A percentile compares a stretch with the other conserved stretches of the same genome.
These are phyloP conservation scores for Vanessa cardui DNA, from an alignment of 2,888 invertebrate species.

Conservation along the genomic window DNA sequence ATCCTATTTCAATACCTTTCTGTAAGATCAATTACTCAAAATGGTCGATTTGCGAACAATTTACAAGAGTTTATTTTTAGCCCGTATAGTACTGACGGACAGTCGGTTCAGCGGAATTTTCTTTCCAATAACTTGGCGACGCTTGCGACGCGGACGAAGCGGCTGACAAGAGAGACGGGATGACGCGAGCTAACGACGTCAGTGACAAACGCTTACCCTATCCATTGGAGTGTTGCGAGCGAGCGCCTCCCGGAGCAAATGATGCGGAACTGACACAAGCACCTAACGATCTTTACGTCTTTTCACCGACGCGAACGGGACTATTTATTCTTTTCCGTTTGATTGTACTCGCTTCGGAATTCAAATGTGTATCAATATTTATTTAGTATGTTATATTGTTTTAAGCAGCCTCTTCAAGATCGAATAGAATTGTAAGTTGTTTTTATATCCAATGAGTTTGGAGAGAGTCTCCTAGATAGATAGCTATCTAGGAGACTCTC, in stretches of 20 bases:
- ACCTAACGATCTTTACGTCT: conserved; percentile 65
- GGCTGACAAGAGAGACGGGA: conserved; percentile 45
- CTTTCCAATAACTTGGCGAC: conserved; percentile 59
- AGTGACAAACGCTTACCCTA: conserved; percentile 44
- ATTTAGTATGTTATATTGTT: background rate
- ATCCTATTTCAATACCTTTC: no score
- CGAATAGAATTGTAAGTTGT: background rate
- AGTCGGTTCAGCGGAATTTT: conserved; percentile 59
- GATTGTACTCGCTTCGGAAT: conserved; percentile 18
- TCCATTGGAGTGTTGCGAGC: conserved; percentile 55
- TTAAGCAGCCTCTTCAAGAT: no score
- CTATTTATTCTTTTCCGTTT: conserved; percentile 53
- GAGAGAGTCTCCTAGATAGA: no score
- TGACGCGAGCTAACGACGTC: conserved; percentile 36
- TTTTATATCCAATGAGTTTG: no score
- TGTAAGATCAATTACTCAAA: background rate
- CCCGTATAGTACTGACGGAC: conserved; percentile 48
- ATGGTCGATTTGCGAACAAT: background rate
- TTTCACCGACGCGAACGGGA: conserved; percentile 55
- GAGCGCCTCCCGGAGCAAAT: conserved; percentile 49
- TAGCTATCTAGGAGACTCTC: no score
- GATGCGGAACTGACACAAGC: conserved; percentile 66
- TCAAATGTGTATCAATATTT: conserved; percentile 1
- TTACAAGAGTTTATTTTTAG: conserved; percentile 3
- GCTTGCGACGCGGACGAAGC: conserved; percentile 49